Evolutionary conservation across 2,797 vertebrate species (phyloP).

Genomic region (Microtus agrestis): DNA sequence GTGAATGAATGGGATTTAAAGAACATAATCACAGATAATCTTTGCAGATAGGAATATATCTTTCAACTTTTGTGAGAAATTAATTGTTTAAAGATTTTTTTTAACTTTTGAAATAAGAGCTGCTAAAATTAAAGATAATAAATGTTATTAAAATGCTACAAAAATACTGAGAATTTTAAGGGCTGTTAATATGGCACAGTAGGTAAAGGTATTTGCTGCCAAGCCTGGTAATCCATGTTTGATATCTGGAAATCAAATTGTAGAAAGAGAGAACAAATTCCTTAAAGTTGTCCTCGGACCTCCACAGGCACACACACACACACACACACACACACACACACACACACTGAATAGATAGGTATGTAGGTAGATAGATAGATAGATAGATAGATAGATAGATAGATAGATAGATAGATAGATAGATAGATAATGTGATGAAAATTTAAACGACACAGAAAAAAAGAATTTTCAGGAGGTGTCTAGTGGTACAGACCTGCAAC

Average conservation of each 20-base stretch:
- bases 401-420: no score
- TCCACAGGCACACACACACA: not conserved
- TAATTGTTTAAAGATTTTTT: not conserved
- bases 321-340: not conserved
- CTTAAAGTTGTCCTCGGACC: not conserved
- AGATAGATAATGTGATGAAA: not conserved
- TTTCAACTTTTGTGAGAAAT: constrained; percentile 36
- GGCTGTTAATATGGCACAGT: not conserved
- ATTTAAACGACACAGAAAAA: not conserved
- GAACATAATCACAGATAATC: not conserved
- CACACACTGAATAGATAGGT: no score
- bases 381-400: not conserved
- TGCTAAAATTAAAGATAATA: constrained; percentile 19
- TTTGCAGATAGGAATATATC: not conserved
- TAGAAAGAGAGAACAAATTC: not conserved
- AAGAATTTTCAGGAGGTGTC: not conserved
- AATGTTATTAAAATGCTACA: not conserved
- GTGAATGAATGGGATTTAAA: not conserved
- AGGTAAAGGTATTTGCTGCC: not conserved
- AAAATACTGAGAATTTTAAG: not conserved
- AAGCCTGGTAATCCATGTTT: not conserved
- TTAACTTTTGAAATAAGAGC: constrained; percentile 16
- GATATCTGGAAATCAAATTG: not conserved
- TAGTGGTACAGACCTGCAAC: not conserved
- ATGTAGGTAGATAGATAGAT: no score